Evolutionary conservation across 2,113 vertebrate genomes (phyloP).

Genomic region (Lipotes vexillifer): DNA sequence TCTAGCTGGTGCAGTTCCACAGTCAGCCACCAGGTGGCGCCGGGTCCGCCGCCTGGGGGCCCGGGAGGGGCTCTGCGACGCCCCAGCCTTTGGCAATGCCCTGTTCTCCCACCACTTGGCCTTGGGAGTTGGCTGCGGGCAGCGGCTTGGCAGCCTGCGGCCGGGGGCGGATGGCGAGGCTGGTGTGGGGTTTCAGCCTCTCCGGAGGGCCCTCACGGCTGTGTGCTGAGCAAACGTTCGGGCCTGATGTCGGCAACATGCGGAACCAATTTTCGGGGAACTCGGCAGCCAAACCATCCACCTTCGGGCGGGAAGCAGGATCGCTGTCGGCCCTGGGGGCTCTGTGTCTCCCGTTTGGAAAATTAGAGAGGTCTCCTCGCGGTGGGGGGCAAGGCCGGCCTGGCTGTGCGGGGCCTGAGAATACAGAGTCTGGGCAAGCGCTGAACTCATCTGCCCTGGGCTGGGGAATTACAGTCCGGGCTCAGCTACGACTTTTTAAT

Average conservation of each 20-base stretch:
- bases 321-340: not conserved
- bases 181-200: conserved; percentile 74
- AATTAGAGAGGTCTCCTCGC: not conserved
- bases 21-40: conserved; percentile 67
- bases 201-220: conserved; percentile 75
- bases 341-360: conserved; percentile 22
- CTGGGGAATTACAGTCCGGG: not conserved
- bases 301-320: conserved; percentile 70
- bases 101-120: conserved; percentile 14
- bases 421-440: not conserved
- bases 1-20: conserved; percentile 61
- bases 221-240: conserved; percentile 71
- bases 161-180: conserved; percentile 42
- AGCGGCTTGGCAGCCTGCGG: conserved; percentile 68
- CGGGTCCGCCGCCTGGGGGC: conserved; percentile 29
- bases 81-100: not conserved
- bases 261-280: conserved; percentile 78
- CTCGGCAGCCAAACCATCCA: conserved; percentile 66
- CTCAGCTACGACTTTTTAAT: not conserved
- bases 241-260: conserved; percentile 75
- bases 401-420: not conserved
- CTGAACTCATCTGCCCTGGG: not conserved
- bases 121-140: conserved; percentile 59
- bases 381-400: not conserved
- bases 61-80: not conserved